Base-by-base conservation (phyloP, 1,140 invertebrate species). In the Zeugodacus cucurbitae region DNA sequence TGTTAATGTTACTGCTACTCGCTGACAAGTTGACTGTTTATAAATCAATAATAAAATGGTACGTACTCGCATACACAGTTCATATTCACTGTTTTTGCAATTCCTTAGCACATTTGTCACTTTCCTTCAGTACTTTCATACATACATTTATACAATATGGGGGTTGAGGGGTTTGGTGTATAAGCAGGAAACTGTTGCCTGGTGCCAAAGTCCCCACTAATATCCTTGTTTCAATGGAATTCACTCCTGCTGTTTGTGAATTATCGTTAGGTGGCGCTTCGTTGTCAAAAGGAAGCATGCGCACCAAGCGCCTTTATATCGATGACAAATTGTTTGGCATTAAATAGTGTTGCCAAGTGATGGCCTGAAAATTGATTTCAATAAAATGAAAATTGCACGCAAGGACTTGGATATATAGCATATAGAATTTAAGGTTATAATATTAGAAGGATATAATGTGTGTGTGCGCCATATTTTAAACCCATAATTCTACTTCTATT, bases 21-120 rank as follows among this genome's bases (percentile, higher is more conserved):
- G 44, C 37, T 48, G 74, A 41, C n/a, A 74, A 34, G 34, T 82
- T 82, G 7, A 37, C 86, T 87, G 57, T 87, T 87, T 87, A 86
- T 87, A 87, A 87, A 87, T 87, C 86, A 29, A 87, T 87, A 87
- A 87, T 87, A 87, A 87, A 87, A 22, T 20, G 14, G 54, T 57
- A 57, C 1, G 29, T 57, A 59, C 11, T 59, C 54, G 22, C 29
- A 11, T 59, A 48, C 74, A 41, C 70, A 41, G 70, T 74, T 74
- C n/a, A 17, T 22, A 41, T n/a, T 74, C 34, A 44, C 4, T 41
- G 64, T 29, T 26, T 29, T 70, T 4, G 20, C 6, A 44, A 34
- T 74, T 74, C 37, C 14, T 17, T n/a, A 34, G 34, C 74, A 48
- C 74, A 54, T 26, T 48, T 20, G 41, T n/a, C 41, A 48, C n/a